phyloP scores from a whole-genome alignment of 1,140 invertebrate species.

The Bombus breviceps region DNA sequence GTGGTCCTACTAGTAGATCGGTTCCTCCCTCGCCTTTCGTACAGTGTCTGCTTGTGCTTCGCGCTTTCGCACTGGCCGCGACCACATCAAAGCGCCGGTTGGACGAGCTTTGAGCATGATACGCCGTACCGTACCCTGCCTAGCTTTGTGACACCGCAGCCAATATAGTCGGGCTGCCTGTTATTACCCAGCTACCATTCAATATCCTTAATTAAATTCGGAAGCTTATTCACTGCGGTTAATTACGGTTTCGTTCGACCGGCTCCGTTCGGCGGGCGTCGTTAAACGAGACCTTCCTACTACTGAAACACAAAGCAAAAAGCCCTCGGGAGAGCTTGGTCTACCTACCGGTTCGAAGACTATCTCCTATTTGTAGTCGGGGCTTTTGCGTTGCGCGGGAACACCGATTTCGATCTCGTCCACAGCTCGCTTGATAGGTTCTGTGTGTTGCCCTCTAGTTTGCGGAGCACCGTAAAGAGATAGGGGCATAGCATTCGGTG shows the following conservation, averaged over 20 bases:
- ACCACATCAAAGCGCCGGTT: constrained; percentile 81
- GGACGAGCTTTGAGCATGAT: constrained; percentile 80
- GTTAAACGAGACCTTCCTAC: constrained; percentile 72
- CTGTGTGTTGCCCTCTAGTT: constrained; percentile 32
- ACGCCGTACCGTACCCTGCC: constrained; percentile 73
- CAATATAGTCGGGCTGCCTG: constrained; percentile 79
- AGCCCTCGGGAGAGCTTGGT: constrained; percentile 58
- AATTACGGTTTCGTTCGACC: constrained; percentile 80
- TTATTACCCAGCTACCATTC: constrained; percentile 81
- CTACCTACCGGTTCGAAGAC: constrained; percentile 59
- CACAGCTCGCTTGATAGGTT: constrained; percentile 30
- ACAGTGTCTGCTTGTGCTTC: constrained; percentile 72
- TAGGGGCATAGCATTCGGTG: constrained; percentile 13
- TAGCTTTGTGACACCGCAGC: constrained; percentile 81
- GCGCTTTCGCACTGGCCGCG: constrained; percentile 79
- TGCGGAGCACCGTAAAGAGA: constrained; percentile 8
- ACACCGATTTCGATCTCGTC: constrained; percentile 40
- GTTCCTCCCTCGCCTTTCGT: constrained; percentile 61
- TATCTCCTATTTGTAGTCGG: constrained; percentile 62
- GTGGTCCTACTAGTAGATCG: constrained; percentile 60
- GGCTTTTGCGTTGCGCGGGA: constrained; percentile 51
- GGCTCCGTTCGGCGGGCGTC: constrained; percentile 61
- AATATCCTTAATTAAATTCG: constrained; percentile 83
- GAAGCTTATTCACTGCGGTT: constrained; percentile 82
- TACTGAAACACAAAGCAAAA: constrained; percentile 66